Evolutionary conservation across 2,888 invertebrate species (phyloP).

Genomic region (Seladonia tumulorum): DNA sequence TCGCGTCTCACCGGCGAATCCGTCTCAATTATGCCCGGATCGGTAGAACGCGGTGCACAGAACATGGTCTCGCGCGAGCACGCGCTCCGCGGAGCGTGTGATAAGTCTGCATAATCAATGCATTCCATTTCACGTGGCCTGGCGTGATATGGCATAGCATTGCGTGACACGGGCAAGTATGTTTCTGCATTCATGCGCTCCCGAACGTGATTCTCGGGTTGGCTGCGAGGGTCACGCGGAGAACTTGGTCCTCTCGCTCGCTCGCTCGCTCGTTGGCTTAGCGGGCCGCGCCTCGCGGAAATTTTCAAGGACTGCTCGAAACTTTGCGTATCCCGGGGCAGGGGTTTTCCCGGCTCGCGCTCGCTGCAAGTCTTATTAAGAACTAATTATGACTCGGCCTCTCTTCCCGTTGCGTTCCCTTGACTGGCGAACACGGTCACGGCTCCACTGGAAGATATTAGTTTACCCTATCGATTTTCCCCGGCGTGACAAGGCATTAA

Average conservation of each 20-base stretch:
- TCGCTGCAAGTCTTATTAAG: conserved; percentile 26
- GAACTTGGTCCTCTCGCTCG: conserved; percentile 1
- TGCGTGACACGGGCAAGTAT: conserved; percentile 55
- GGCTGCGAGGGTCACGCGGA: conserved; percentile 39
- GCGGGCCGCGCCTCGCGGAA: conserved; percentile 9
- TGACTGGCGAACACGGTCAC: background rate
- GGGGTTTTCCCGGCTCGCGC: background rate
- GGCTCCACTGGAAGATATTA: conserved; percentile 3
- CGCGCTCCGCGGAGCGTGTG: conserved; percentile 54
- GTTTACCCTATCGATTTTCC: background rate
- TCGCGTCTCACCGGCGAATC: background rate
- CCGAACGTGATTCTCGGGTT: conserved; percentile 33
- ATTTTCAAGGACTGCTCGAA: conserved; percentile 58
- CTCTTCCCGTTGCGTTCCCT: background rate
- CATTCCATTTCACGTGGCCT: conserved; percentile 62
- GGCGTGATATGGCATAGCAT: conserved; percentile 57
- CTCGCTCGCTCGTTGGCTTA: background rate
- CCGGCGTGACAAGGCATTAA: background rate
- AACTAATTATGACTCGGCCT: conserved; percentile 15
- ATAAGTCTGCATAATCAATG: conserved; percentile 65
- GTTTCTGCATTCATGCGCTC: conserved; percentile 53
- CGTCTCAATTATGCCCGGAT: conserved; percentile 30
- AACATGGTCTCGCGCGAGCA: background rate
- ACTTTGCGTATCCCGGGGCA: conserved; percentile 43
- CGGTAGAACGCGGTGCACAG: conserved; percentile 5